phyloP scores from a whole-genome alignment of 1,140 invertebrate genomes.

The Latrodectus geometricus region DNA sequence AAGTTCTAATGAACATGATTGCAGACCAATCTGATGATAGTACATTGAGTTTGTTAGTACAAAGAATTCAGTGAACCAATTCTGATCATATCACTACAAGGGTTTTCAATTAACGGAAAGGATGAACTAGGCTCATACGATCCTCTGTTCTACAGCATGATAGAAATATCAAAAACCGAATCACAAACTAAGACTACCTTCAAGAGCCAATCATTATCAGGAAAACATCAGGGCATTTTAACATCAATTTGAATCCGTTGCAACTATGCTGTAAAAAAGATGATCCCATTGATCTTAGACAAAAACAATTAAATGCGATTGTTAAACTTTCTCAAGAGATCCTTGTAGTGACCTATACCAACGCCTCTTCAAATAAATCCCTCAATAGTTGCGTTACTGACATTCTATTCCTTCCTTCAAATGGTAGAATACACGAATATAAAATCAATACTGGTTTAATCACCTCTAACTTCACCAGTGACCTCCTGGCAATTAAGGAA shows the following conservation, averaged over 20 bases:
- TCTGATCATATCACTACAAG: not conserved
- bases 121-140: constrained; percentile 7
- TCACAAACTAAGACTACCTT: not conserved
- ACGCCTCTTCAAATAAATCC: constrained; percentile 1
- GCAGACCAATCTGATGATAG: not conserved
- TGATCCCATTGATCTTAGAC: not conserved
- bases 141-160: constrained; percentile 11
- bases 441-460: not conserved
- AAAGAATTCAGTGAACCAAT: not conserved
- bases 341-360: not conserved
- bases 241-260: not conserved
- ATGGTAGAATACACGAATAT: not conserved
- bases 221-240: not conserved
- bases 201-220: not conserved
- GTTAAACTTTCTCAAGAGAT: not conserved
- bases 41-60: not conserved
- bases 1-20: not conserved
- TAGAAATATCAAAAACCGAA: constrained; percentile 1
- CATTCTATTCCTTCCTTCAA: not conserved
- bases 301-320: not conserved
- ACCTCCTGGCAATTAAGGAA: constrained; percentile 5
- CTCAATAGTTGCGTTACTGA: not conserved
- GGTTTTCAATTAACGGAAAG: constrained; percentile 5
- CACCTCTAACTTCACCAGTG: not conserved
- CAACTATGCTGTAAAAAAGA: not conserved